Conservation (phyloP, 2,888 invertebrate species). For the Lysandra coridon region DNA sequence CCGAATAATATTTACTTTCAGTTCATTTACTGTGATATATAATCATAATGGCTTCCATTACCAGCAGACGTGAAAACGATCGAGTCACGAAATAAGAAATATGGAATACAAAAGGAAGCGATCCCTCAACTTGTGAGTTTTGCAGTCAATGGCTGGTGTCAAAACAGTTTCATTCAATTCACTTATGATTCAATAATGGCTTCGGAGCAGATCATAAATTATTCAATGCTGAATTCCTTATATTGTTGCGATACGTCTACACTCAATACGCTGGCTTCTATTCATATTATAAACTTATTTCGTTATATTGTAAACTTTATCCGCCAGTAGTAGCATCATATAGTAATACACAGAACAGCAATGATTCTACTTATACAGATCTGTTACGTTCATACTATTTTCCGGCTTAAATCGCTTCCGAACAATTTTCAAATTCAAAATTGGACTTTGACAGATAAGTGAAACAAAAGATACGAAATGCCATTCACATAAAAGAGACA, state of each 20-base stretch:
- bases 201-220: conserved; percentile 42
- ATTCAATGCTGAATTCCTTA: conserved; percentile 41
- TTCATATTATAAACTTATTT: conserved; percentile 3
- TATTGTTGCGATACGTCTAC: conserved; percentile 33
- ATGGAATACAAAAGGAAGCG: conserved; percentile 56
- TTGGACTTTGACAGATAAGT: too few species aligned
- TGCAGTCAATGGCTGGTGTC: conserved; percentile 75
- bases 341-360: too few species aligned
- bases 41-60: conserved; percentile 27
- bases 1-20: neutral
- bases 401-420: too few species aligned
- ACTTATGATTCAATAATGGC: conserved; percentile 71
- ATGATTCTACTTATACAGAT: too few species aligned
- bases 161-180: conserved; percentile 69
- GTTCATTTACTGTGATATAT: conserved; percentile 15
- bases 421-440: too few species aligned
- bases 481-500: too few species aligned
- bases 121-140: conserved; percentile 75
- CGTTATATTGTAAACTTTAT: neutral
- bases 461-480: too few species aligned
- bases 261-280: neutral
- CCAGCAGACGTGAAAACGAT: conserved; percentile 41
- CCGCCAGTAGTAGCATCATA: too few species aligned
- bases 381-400: too few species aligned
- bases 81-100: conserved; percentile 57